Base-by-base conservation (phyloP, 2,113 vertebrate genomes). In the Salvelinus fontinalis region DNA sequence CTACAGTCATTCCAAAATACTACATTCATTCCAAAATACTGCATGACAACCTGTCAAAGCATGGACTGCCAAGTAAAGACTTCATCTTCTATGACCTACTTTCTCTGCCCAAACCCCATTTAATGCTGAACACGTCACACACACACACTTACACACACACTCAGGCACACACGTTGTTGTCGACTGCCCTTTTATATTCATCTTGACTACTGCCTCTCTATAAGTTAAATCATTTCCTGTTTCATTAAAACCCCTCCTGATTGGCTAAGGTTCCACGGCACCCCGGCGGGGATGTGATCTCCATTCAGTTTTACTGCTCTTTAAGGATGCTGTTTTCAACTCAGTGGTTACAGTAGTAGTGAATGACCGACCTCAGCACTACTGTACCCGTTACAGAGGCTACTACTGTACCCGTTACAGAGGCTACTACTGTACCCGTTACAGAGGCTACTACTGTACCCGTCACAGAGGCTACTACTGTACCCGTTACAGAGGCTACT, bases 121-220 rank as follows among this genome's bases (percentile, higher is more conserved):
- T 74, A 76, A 49, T 70, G 29, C 66, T 48, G 67, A 16, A 80
- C 79, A 67, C 68, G 75, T 71, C 71, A 59, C 78, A 59, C 75
- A 75, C 34, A 62, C 71, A 67, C 59, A 70, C 22, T 26, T 26
- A 26, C 24, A 60, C 59, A 29, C 74, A 49, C 59, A 75, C 34
- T 39, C n/a, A 44, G n/a, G 60, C 34, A 70, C 70, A 76, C 65
- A 4, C 49, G 75, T 67, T 44, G 1, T 27, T 34, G 26, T 18
- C 2, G 49, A 51, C 49, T 51, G 69, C 29, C 51, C 69, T 70
- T 83, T 80, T 57, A 62, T 73, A 71, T 24, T 44, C 27, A 74
- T 49, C 71, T 74, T 73, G 74, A 71, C 71, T 67, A 49, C 72
- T n/a, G 14, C 14, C n/a, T 64, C 24, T 12, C 22, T 27, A 18